phyloP scores from a whole-genome alignment of 2,888 invertebrate genomes.

The Sphinx pinastri region DNA sequence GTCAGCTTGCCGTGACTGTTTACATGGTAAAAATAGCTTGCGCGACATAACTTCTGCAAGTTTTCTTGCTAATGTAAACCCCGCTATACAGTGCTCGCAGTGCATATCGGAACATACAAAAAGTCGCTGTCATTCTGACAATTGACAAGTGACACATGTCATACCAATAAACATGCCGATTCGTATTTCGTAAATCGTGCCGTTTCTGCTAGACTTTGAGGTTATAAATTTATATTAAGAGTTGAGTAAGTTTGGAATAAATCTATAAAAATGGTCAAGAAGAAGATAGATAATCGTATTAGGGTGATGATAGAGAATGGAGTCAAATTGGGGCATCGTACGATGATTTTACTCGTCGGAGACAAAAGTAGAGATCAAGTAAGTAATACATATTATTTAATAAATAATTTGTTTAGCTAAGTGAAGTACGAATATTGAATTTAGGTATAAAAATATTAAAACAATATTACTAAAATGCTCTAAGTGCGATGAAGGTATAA shows the following conservation, averaged over 20 bases:
- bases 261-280: conserved; percentile 89
- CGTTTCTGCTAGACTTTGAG: conserved; percentile 42
- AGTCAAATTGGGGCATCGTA: conserved; percentile 93
- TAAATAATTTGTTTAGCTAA: not conserved
- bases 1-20: no score
- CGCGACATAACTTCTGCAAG: no score
- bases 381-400: conserved; percentile 33
- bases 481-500: no score
- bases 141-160: not conserved
- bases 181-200: not conserved
- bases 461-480: no score
- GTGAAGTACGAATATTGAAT: not conserved
- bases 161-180: conserved; percentile 20
- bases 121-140: not conserved
- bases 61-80: no score
- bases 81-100: no score
- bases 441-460: not conserved
- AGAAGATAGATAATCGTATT: conserved; percentile 98
- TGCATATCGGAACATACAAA: no score
- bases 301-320: conserved; percentile 98
- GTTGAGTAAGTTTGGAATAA: conserved; percentile 30
- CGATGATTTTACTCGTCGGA: conserved; percentile 97
- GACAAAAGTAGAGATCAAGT: conserved; percentile 98
- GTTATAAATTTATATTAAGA: conserved; percentile 46
- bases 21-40: no score